These are phyloP conservation scores for Heliconius eleuchia DNA, from an alignment of 1,140 invertebrate species.

Conservation along the genomic window DNA sequence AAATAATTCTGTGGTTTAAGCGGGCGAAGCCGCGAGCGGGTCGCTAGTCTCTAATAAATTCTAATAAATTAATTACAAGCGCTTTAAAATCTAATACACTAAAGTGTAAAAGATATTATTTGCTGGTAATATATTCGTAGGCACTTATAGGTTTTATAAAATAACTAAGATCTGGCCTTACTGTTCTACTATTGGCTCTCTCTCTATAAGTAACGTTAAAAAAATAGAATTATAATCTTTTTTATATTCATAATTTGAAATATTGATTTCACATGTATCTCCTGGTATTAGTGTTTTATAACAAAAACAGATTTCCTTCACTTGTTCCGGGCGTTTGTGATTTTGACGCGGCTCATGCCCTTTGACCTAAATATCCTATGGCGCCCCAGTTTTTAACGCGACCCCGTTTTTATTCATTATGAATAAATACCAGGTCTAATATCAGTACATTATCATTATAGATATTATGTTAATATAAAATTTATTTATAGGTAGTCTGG, in stretches of 20 bases:
- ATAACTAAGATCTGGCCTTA: too few relatives aligned
- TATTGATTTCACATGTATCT: not conserved
- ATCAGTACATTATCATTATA: not conserved
- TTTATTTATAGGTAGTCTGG: not conserved
- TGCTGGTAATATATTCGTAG: too few relatives aligned
- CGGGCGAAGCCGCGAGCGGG: too few relatives aligned
- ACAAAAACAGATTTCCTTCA: not conserved
- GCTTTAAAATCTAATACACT: too few relatives aligned
- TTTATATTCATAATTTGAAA: not conserved
- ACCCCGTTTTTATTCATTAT: slow-evolving; percentile 9
- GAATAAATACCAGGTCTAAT: slow-evolving; percentile 3
- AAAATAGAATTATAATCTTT: too few relatives aligned
- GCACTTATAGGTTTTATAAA: too few relatives aligned
- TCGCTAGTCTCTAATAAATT: too few relatives aligned
- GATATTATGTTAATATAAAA: not conserved
- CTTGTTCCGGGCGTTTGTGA: slow-evolving; percentile 10
- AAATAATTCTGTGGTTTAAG: too few relatives aligned
- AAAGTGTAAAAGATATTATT: too few relatives aligned
- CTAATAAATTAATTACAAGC: too few relatives aligned
- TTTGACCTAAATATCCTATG: slow-evolving; percentile 18
- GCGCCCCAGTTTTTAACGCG: not conserved
- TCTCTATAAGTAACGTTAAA: too few relatives aligned
- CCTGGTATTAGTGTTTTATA: not conserved
- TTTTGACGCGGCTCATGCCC: slow-evolving; percentile 14
- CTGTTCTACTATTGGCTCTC: too few relatives aligned